A percentile compares a stretch with the other conserved stretches of the same genome.
phyloP scores from a whole-genome alignment of 1,140 invertebrate species.

The Magallana gigas region DNA sequence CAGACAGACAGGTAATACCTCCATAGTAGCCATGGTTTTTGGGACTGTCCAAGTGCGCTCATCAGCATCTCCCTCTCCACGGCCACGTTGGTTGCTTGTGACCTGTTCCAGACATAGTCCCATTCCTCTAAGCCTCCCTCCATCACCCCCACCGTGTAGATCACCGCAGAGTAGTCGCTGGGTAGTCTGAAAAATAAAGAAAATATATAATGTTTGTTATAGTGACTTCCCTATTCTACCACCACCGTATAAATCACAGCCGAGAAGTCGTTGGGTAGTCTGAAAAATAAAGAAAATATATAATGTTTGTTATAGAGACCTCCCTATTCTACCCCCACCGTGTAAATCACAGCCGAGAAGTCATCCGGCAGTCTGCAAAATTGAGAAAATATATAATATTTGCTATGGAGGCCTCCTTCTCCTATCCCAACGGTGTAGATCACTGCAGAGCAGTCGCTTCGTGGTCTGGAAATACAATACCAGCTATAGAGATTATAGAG shows the following conservation, averaged over 20 bases:
- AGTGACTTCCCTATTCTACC: no score
- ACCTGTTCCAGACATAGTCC: constrained; percentile 72
- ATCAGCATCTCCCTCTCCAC: constrained; percentile 71
- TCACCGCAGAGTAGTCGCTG: constrained; percentile 62
- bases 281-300: constrained; percentile 27
- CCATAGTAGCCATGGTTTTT: constrained; percentile 73
- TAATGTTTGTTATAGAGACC: no score
- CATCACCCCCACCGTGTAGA: constrained; percentile 72
- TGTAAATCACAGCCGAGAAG: no score
- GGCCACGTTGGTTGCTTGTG: constrained; percentile 65
- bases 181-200: constrained; percentile 59
- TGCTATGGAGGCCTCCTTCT: constrained; percentile 61
- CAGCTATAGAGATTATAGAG: no score
- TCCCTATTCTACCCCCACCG: no score
- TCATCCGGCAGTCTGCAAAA: constrained; percentile 58
- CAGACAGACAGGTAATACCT: constrained; percentile 56
- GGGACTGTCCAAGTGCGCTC: constrained; percentile 71
- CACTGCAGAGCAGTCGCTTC: constrained; percentile 68
- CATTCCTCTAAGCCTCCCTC: constrained; percentile 72
- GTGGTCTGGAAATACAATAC: constrained; percentile 57
- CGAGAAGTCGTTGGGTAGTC: constrained; percentile 52
- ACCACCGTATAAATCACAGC: no score
- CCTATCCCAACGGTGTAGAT: constrained; percentile 73
- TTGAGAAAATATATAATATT: no score
- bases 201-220: no score